These are phyloP conservation scores for Lepidurus packardi DNA, from an alignment of 1,140 invertebrate genomes.

Conservation along the genomic window DNA sequence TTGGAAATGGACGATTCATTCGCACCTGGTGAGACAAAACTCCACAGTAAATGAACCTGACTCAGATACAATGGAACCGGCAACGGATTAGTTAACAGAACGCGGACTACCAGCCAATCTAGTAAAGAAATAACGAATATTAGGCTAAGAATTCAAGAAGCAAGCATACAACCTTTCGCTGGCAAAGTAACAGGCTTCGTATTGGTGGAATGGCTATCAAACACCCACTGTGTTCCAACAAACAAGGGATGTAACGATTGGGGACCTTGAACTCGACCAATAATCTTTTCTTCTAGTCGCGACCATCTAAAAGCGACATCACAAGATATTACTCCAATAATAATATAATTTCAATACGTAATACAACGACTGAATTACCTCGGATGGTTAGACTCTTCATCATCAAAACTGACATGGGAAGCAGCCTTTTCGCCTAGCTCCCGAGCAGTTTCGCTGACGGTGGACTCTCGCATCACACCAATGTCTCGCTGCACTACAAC, in stretches of 20 bases:
- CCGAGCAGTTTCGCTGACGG: slow-evolving; percentile 46
- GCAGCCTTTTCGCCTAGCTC: slow-evolving; percentile 44
- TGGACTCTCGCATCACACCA: slow-evolving; percentile 54
- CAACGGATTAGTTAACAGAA: slow-evolving; percentile 73
- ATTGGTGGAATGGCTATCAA: slow-evolving; percentile 51
- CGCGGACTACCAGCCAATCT: slow-evolving; percentile 74
- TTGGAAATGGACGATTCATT: slow-evolving; percentile 45
- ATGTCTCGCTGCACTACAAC: slow-evolving; percentile 59
- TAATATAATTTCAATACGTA: slow-evolving; percentile 35
- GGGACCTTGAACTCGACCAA: slow-evolving; percentile 21
- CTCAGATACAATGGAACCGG: slow-evolving; percentile 64
- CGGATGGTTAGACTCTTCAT: slow-evolving; percentile 39
- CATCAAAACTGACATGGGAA: slow-evolving; percentile 44
- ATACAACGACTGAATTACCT: slow-evolving; percentile 30
- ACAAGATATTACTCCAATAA: slow-evolving; percentile 35
- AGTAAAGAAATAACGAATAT: slow-evolving; percentile 42
- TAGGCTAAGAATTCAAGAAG: slow-evolving; percentile 31
- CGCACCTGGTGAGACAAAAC: slow-evolving; percentile 52
- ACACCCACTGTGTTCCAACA: slow-evolving; percentile 48
- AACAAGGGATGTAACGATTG: slow-evolving; percentile 40
- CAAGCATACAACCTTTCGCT: slow-evolving; percentile 32
- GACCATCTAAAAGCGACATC: slow-evolving; percentile 40
- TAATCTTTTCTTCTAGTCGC: slow-evolving; percentile 43
- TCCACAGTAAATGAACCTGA: slow-evolving; percentile 74
- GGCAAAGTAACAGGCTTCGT: slow-evolving; percentile 33